A percentile compares a stretch with the other conserved stretches of the same genome.
These are phyloP conservation scores for Hylaeus volcanicus DNA, from an alignment of 1,140 invertebrate genomes.

Conservation along the genomic window DNA sequence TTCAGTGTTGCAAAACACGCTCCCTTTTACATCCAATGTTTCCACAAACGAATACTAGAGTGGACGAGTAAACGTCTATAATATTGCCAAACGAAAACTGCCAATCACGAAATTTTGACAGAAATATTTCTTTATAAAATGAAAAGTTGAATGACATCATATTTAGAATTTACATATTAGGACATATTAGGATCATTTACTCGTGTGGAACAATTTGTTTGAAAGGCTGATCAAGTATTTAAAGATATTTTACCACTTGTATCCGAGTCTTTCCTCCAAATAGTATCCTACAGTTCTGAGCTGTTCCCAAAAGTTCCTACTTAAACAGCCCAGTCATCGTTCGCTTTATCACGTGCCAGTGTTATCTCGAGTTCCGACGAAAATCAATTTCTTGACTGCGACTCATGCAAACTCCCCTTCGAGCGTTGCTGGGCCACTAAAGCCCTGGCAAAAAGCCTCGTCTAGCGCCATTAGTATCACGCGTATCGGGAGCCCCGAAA, in stretches of 20 bases:
- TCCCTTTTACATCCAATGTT: neutral
- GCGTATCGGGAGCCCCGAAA: slow-evolving; percentile 1
- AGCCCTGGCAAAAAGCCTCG: slow-evolving; percentile 26
- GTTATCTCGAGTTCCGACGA: neutral
- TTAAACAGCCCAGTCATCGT: neutral
- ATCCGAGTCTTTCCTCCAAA: no score
- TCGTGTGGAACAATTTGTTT: no score
- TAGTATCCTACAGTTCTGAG: no score
- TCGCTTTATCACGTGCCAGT: neutral
- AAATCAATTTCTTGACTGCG: slow-evolving; percentile 22
- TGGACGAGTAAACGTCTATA: no score
- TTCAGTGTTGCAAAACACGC: neutral
- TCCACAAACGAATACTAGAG: neutral
- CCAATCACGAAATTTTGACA: neutral
- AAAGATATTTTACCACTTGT: no score
- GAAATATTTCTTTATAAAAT: neutral
- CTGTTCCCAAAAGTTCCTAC: neutral
- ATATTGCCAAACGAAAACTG: neutral
- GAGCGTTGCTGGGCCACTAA: neutral
- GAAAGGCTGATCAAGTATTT: no score
- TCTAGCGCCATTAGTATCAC: slow-evolving; percentile 37
- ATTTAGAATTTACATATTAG: no score
- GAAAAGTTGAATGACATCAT: no score
- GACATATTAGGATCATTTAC: no score
- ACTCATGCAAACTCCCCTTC: slow-evolving; percentile 32